A percentile compares a stretch with the other conserved stretches of the same genome.
Conservation (phyloP, 2,888 invertebrate genomes). For the Papilio protenor region DNA sequence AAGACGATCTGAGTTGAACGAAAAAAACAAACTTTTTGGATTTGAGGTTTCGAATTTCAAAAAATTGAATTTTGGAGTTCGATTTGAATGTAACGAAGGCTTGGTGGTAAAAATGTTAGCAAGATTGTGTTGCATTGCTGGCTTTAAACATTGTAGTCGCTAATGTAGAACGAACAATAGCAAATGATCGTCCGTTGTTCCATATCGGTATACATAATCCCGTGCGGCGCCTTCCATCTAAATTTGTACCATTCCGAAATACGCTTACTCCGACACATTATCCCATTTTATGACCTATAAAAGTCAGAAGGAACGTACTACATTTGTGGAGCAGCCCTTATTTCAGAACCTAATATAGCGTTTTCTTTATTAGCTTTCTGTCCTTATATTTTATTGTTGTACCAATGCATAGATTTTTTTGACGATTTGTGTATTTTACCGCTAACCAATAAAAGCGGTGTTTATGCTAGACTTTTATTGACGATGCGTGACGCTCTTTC, state of each 20-base stretch:
- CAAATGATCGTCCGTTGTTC: slow-evolving; percentile 58
- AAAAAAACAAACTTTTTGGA: no score
- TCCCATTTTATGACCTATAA: slow-evolving; percentile 83
- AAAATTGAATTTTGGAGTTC: no score
- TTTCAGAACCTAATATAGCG: slow-evolving; percentile 79
- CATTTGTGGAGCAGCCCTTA: slow-evolving; percentile 80
- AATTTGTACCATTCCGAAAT: slow-evolving; percentile 83
- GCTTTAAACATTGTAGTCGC: slow-evolving; percentile 34
- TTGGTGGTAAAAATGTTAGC: not conserved
- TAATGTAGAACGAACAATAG: slow-evolving; percentile 55
- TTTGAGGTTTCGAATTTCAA: no score
- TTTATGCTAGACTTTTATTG: slow-evolving; percentile 75
- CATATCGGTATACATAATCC: slow-evolving; percentile 71
- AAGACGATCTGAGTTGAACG: not conserved
- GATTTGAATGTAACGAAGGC: not conserved
- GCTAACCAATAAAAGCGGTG: slow-evolving; percentile 69
- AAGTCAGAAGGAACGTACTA: slow-evolving; percentile 80
- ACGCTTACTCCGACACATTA: slow-evolving; percentile 81
- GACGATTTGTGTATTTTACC: slow-evolving; percentile 75
- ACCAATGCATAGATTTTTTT: slow-evolving; percentile 76
- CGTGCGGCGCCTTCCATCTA: slow-evolving; percentile 72
- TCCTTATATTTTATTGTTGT: slow-evolving; percentile 73
- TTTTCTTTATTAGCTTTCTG: slow-evolving; percentile 74
- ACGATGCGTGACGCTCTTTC: slow-evolving; percentile 71
- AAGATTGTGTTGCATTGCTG: not conserved